phyloP scores from a whole-genome alignment of 2,888 invertebrate genomes.

The Standfussiana lucernea region DNA sequence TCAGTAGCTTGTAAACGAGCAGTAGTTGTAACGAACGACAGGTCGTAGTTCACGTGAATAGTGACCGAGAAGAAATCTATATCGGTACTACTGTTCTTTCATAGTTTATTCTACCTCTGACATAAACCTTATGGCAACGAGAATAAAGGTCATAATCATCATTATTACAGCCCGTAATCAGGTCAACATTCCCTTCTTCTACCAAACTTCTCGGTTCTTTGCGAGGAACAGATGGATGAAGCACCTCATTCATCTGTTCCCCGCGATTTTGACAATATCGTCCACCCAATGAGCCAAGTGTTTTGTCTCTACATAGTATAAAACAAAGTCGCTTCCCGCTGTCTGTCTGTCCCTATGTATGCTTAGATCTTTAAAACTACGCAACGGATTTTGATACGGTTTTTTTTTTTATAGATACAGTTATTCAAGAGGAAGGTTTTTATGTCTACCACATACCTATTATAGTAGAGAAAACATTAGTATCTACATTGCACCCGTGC shows the following conservation, averaged over 20 bases:
- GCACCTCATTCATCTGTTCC: neutral
- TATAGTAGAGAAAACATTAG: too few species aligned
- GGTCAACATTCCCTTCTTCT: neutral
- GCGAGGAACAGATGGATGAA: too few species aligned
- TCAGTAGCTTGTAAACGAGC: slow-evolving; percentile 47
- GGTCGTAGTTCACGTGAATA: slow-evolving; percentile 53
- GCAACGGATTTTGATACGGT: too few species aligned
- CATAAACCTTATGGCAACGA: neutral
- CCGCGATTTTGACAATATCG: neutral
- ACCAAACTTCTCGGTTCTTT: neutral
- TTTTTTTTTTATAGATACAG: too few species aligned
- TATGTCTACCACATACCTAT: too few species aligned
- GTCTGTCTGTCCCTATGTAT: too few species aligned
- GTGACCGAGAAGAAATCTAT: slow-evolving; percentile 48
- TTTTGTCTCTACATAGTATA: too few species aligned
- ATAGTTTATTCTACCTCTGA: neutral
- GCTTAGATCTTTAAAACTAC: too few species aligned
- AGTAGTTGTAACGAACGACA: slow-evolving; percentile 41
- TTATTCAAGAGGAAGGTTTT: too few species aligned
- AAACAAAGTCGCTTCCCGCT: too few species aligned
- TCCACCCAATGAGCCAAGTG: neutral
- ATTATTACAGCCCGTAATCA: too few species aligned
- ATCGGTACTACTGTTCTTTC: slow-evolving; percentile 30
- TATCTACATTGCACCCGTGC: too few species aligned
- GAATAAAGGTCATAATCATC: neutral